Evolutionary conservation across 1,140 invertebrate species (phyloP).

Genomic region (Nylanderia fulva): DNA sequence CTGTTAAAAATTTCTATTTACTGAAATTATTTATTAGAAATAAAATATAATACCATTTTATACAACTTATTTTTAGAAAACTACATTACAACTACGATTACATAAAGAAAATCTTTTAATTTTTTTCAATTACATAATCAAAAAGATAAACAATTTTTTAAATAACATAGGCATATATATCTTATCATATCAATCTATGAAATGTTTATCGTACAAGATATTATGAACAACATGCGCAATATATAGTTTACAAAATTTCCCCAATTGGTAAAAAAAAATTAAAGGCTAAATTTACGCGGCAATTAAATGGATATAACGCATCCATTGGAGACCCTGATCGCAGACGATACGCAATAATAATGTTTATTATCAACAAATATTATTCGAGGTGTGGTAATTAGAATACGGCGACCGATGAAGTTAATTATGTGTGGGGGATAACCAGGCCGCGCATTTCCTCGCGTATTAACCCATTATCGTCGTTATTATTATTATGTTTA

Average conservation of each 20-base stretch:
- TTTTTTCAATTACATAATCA: background rate
- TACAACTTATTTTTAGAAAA: background rate
- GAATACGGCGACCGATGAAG: conserved; percentile 54
- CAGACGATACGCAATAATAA: conserved; percentile 48
- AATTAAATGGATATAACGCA: conserved; percentile 9
- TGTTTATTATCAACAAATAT: conserved; percentile 64
- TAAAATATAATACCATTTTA: background rate
- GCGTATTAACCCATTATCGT: conserved; percentile 59
- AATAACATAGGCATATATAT: background rate
- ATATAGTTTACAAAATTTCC: background rate
- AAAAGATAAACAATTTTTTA: background rate
- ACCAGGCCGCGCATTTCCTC: conserved; percentile 40
- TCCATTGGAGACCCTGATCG: conserved; percentile 32
- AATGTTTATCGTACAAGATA: background rate
- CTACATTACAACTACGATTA: too few species aligned
- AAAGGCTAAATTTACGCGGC: conserved; percentile 12
- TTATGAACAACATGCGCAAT: background rate
- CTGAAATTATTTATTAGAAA: background rate
- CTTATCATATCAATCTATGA: background rate
- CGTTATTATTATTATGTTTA: conserved; percentile 63
- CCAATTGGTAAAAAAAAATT: background rate
- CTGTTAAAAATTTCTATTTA: background rate
- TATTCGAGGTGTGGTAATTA: conserved; percentile 62
- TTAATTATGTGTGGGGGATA: conserved; percentile 60
- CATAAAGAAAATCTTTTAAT: background rate